These are phyloP conservation scores for Aix galericulata DNA, from an alignment of 2,113 vertebrate species.

Conservation along the genomic window DNA sequence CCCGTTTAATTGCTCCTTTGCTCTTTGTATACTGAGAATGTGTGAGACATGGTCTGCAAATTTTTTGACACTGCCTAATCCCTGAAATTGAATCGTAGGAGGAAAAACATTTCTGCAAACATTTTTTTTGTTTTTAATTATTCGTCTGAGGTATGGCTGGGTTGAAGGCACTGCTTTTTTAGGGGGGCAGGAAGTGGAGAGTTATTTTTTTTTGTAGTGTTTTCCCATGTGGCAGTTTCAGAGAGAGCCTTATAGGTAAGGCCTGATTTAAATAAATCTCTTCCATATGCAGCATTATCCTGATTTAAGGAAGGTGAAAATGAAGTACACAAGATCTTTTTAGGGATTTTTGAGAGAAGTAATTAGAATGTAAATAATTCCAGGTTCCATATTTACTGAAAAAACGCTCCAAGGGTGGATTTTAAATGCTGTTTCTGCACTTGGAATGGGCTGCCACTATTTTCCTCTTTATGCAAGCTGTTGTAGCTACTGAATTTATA, in stretches of 20 bases:
- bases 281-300: not conserved
- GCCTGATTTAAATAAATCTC: not conserved
- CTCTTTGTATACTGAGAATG: not conserved
- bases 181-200: not conserved
- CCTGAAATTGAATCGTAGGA: not conserved
- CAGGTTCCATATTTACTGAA: not conserved
- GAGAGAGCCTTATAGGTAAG: not conserved
- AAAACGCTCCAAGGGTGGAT: accelerated
- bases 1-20: not conserved
- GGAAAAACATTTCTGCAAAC: not conserved
- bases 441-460: not conserved
- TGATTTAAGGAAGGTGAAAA: not conserved
- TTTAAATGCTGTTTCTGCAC: not conserved
- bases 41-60: not conserved
- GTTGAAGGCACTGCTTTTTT: not conserved
- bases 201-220: not conserved
- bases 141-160: not conserved
- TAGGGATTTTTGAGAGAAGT: not conserved
- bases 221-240: not conserved
- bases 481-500: not conserved
- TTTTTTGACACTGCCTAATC: not conserved
- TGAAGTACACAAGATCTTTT: not conserved
- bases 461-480: not conserved
- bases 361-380: not conserved
- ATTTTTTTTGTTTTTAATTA: not conserved